These are phyloP conservation scores for Actinostola sp. DNA, from an alignment of 92 coral and sea anemone genomes.

Conservation along the genomic window DNA sequence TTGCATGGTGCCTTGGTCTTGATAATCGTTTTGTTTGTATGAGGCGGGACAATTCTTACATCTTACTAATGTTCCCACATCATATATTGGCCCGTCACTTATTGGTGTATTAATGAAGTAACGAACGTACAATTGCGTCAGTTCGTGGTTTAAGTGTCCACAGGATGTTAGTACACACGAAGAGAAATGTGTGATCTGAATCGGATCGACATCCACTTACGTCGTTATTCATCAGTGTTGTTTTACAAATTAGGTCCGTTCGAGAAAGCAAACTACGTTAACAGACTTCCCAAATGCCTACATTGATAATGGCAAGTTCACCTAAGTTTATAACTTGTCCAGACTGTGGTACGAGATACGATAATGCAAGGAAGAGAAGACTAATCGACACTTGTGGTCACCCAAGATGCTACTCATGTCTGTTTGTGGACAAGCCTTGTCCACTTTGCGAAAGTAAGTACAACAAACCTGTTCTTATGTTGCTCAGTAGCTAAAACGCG, in stretches of 20 bases:
- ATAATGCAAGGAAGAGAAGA: slow-evolving; percentile 78
- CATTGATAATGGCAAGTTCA: slow-evolving; percentile 71
- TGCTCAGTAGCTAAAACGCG: too few relatives aligned
- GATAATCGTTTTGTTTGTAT: slow-evolving; percentile 25
- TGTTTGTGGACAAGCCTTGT: slow-evolving; percentile 87
- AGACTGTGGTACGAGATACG: slow-evolving; percentile 90
- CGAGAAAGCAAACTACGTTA: too few relatives aligned
- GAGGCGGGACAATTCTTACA: slow-evolving; percentile 28
- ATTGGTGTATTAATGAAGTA: slow-evolving; percentile 19
- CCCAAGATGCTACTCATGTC: slow-evolving; percentile 92
- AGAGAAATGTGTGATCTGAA: background rate
- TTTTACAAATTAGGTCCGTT: background rate
- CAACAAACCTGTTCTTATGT: too few relatives aligned
- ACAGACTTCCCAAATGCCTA: slow-evolving; percentile 65
- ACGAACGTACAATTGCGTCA: slow-evolving; percentile 2
- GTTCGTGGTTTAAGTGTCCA: background rate
- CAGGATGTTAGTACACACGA: slow-evolving; percentile 6
- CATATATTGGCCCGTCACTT: slow-evolving; percentile 16
- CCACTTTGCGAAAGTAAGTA: slow-evolving; percentile 91
- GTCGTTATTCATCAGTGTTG: background rate
- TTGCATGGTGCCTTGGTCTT: slow-evolving; percentile 8
- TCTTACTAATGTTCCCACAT: slow-evolving; percentile 2
- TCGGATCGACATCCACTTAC: background rate
- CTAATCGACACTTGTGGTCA: slow-evolving; percentile 96
- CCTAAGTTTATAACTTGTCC: slow-evolving; percentile 97